These are phyloP conservation scores for Ctenicera cuprea DNA, from an alignment of 2,888 invertebrate genomes.

Conservation along the genomic window DNA sequence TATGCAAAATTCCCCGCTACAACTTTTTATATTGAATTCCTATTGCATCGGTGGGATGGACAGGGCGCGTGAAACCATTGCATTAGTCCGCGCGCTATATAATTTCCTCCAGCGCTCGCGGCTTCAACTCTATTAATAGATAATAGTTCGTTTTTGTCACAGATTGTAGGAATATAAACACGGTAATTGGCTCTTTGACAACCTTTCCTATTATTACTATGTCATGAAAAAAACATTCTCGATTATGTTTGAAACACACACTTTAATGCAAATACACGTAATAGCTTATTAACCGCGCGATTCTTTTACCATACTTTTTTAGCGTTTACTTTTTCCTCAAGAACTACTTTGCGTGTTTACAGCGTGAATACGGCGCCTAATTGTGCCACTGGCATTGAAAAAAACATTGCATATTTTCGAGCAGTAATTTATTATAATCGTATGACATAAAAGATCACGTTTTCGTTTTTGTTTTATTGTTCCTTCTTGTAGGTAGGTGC, in stretches of 20 bases:
- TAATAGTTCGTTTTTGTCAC: conserved; percentile 47
- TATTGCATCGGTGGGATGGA: conserved; percentile 50
- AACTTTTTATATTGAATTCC: conserved; percentile 45
- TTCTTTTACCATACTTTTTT: not conserved
- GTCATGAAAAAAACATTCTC: conserved; percentile 25
- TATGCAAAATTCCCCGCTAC: conserved; percentile 50
- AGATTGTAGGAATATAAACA: conserved; percentile 29
- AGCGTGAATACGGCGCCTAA: conserved; percentile 23
- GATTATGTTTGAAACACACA: conserved; percentile 20
- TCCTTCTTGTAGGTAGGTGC: conserved; percentile 21
- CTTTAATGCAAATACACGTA: conserved; percentile 5
- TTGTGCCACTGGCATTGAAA: conserved; percentile 9
- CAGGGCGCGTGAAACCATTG: conserved; percentile 49
- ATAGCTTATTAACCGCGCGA: conserved; percentile 2
- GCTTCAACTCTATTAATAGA: conserved; percentile 38
- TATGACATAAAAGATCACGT: conserved; percentile 25
- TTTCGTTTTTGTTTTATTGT: conserved; percentile 15
- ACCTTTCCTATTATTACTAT: conserved; percentile 29
- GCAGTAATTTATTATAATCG: conserved; percentile 20
- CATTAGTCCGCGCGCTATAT: conserved; percentile 40
- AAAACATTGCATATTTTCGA: conserved; percentile 28
- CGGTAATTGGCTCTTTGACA: conserved; percentile 35
- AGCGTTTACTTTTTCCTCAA: not conserved
- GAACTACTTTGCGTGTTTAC: conserved; percentile 5
- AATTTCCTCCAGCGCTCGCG: conserved; percentile 42